phyloP scores from a whole-genome alignment of 2,888 invertebrate genomes.

The Troilus luridus region DNA sequence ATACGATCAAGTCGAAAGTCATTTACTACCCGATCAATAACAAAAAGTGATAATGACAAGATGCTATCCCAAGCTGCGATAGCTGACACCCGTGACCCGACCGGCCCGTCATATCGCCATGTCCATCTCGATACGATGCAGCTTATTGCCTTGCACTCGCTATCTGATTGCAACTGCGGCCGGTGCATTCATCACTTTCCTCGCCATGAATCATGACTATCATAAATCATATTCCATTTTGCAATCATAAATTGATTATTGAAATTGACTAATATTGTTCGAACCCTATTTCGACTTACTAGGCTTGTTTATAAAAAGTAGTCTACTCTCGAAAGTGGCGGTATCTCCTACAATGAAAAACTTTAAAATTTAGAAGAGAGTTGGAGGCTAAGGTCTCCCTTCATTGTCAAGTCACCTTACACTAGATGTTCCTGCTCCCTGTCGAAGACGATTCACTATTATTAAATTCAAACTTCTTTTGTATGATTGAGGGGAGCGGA shows the following conservation, averaged over 20 bases:
- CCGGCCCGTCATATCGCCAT: background rate
- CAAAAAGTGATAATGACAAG: background rate
- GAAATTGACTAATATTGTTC: no score
- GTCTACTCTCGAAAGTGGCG: no score
- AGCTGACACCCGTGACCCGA: background rate
- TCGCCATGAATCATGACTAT: background rate
- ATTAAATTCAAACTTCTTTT: no score
- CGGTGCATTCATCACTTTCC: background rate
- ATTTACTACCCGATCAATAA: background rate
- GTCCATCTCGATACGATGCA: background rate
- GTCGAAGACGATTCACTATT: no score
- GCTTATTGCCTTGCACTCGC: background rate
- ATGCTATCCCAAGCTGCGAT: background rate
- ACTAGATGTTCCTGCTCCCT: no score
- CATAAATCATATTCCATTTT: background rate
- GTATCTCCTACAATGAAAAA: no score
- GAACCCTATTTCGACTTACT: no score
- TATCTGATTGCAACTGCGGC: background rate
- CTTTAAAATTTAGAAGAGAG: no score
- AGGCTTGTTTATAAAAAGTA: no score
- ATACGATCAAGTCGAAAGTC: background rate
- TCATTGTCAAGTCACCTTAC: no score
- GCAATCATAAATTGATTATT: background rate
- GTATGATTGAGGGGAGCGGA: no score
- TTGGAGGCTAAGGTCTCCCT: no score